phyloP scores from a whole-genome alignment of 2,888 invertebrate genomes.

The Phania funesta region DNA sequence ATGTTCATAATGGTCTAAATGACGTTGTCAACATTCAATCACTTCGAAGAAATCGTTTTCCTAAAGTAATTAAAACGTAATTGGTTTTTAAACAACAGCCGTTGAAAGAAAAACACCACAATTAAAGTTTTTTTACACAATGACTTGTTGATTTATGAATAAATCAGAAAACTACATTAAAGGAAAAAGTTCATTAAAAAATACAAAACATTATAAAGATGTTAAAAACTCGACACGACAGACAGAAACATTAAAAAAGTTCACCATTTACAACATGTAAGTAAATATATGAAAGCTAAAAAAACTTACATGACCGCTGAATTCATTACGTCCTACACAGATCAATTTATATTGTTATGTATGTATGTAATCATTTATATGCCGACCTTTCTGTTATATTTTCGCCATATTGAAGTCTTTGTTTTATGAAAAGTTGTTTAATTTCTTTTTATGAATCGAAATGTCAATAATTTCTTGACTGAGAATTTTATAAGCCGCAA shows the following conservation, averaged over 20 bases:
- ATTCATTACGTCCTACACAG: not conserved
- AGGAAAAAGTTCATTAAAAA: constrained; percentile 30
- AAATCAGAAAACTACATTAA: not conserved
- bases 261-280: not conserved
- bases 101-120: not conserved
- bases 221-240: not conserved
- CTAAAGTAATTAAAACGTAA: constrained; percentile 3
- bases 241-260: not conserved
- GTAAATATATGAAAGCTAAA: not conserved
- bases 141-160: constrained; percentile 4
- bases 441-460: too few relatives aligned
- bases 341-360: not conserved
- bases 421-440: too few relatives aligned
- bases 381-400: too few relatives aligned
- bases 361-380: too few relatives aligned
- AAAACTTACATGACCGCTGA: not conserved
- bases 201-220: not conserved
- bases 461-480: too few relatives aligned
- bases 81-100: constrained; percentile 16
- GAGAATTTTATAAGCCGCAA: too few relatives aligned
- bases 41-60: constrained; percentile 16
- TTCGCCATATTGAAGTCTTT: too few relatives aligned
- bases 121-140: not conserved
- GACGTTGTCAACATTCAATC: constrained; percentile 13
- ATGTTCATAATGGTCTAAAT: not conserved